phyloP scores from a whole-genome alignment of 2,113 vertebrate genomes.

The Hipposideros armiger region DNA sequence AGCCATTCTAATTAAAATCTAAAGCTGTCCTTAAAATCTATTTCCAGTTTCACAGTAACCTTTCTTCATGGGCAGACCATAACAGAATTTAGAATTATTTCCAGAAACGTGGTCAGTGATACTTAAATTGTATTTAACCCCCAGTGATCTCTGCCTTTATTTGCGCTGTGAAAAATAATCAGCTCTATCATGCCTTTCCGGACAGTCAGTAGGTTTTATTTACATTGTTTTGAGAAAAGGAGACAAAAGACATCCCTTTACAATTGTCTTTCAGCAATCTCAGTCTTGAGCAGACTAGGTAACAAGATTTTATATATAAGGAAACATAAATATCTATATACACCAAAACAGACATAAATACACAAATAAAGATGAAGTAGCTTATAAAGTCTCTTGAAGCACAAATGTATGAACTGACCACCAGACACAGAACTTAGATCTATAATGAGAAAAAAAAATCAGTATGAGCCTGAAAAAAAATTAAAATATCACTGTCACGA shows the following conservation, averaged over 20 bases:
- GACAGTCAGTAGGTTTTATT: conserved; percentile 68
- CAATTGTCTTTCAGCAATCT: background rate
- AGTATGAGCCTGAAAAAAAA: conserved; percentile 25
- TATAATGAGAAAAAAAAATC: conserved; percentile 59
- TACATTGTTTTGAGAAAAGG: conserved; percentile 58
- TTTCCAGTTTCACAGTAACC: conserved; percentile 32
- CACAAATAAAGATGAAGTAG: background rate
- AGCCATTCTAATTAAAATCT: conserved; percentile 52
- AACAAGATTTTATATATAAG: background rate
- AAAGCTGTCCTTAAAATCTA: conserved; percentile 51
- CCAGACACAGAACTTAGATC: conserved; percentile 61
- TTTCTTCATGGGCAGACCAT: conserved; percentile 33
- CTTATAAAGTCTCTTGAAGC: conserved; percentile 4
- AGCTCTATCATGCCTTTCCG: conserved; percentile 29
- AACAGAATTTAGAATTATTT: conserved; percentile 56
- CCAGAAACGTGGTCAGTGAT: conserved; percentile 28
- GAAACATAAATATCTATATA: background rate
- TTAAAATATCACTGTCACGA: background rate
- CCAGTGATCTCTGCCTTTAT: background rate
- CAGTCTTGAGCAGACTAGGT: background rate
- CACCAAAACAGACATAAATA: background rate
- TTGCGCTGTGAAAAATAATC: conserved; percentile 33
- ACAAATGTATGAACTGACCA: conserved; percentile 57
- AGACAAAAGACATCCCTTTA: conserved; percentile 71
- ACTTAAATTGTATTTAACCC: conserved; percentile 55